phyloP scores from a whole-genome alignment of 2,888 invertebrate genomes.

The Julus scandinavius region DNA sequence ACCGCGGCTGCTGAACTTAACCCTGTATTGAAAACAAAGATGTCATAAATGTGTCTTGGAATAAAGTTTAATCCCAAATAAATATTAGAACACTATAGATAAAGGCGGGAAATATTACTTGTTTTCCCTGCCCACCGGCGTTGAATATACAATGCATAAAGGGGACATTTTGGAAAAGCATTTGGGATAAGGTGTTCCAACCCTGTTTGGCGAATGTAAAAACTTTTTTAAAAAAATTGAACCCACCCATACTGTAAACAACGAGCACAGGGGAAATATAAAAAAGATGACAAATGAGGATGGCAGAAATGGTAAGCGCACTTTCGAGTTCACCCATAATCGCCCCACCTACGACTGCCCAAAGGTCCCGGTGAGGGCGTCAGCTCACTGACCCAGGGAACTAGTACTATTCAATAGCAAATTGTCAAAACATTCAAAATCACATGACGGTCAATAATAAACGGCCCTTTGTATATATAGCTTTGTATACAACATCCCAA shows the following conservation, averaged over 20 bases:
- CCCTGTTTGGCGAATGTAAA: background rate
- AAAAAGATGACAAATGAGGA: slow-evolving; percentile 31
- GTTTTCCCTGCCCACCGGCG: no score
- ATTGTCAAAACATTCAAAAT: background rate
- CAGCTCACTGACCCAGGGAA: background rate
- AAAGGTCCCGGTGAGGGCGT: slow-evolving; percentile 24
- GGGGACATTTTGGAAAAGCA: background rate
- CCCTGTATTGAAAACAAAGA: no score
- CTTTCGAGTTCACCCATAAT: slow-evolving; percentile 23
- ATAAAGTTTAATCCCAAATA: no score
- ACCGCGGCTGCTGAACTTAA: no score
- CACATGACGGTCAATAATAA: background rate
- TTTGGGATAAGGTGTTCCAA: background rate
- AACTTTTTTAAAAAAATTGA: background rate
- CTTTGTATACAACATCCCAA: no score
- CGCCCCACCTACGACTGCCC: background rate
- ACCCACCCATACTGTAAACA: slow-evolving; percentile 19
- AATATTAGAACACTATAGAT: no score
- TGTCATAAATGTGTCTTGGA: no score
- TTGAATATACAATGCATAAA: background rate
- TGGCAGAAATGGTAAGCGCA: background rate
- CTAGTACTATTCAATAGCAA: no score
- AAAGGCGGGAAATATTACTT: no score
- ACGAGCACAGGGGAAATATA: background rate
- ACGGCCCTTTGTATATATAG: background rate